Evolutionary conservation across 2,113 vertebrate species (phyloP), one percentile per base, ranked within the genome.

Genomic region (human): DNA sequence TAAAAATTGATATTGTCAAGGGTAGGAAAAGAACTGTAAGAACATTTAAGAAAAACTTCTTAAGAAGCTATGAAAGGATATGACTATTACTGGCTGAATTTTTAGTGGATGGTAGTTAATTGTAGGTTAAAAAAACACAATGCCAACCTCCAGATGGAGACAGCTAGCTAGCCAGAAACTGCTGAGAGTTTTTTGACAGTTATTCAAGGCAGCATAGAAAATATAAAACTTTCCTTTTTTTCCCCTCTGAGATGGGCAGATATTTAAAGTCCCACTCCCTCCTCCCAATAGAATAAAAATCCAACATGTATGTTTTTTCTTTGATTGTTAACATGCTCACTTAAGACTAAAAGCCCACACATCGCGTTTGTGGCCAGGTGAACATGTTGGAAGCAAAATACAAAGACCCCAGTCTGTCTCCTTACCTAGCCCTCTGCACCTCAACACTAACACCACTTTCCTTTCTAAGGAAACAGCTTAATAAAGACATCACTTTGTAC

Each of bases 51-150:
- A 89, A 95, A 91, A 59, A 20, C 17, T 70, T 52, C n/a, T 55
- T 85, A 79, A 94, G 87, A 92, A 50, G 55, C 90, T 76, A 48
- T 79, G 22, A 94, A 96, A 95, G 38, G 7, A 86, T 43, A 38
- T 40, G 27, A 83, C 78, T 94, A 43, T 91, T 45, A 84, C 85
- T 73, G 89, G 38, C 84, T 96, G 40, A n/a, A 55, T 90, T 84
- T 94, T 72, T 17, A 90, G 70, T 0, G 1, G 50, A 59, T 79
- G 59, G 73, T 72, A 92, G 84, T 90, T 90, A 80, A 96, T 66
- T 95, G 89, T 61, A 80, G 84, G 90, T 92, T 96, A 61, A 94
- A 78, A 94, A 95, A 85, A 52, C 52, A 95, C 88, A 64, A 68
- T 35, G 55, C 70, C 88, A 90, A 22, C 50, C 91, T 84, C 87